Percentiles rank a stretch among this genome's conserved stretches.
phyloP scores from a whole-genome alignment of 2,797 vertebrate genomes.

The Fringilla coelebs region DNA sequence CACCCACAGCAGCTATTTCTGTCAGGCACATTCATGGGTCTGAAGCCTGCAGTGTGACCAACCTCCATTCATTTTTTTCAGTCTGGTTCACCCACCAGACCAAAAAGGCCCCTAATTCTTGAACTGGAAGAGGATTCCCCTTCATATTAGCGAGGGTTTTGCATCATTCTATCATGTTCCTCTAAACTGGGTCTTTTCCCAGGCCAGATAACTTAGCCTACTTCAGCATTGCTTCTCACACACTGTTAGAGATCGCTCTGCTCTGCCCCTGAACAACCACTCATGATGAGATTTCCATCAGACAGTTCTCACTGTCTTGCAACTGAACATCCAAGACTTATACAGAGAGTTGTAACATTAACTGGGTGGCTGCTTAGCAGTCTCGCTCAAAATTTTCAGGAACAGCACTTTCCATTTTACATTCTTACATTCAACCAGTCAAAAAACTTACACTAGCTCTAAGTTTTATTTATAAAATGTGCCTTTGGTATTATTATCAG shows the following conservation, averaged over 20 bases:
- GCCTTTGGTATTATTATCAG: neutral
- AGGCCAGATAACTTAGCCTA: neutral
- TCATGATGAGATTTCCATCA: neutral
- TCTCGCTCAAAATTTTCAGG: neutral
- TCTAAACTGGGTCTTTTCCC: neutral
- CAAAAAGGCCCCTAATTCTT: neutral
- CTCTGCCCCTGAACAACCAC: neutral
- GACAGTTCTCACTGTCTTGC: neutral
- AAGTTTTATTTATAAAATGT: neutral
- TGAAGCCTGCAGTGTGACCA: neutral
- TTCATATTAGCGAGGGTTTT: neutral
- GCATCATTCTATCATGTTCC: neutral
- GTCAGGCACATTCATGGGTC: neutral
- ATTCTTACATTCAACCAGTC: neutral
- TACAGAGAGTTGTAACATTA: neutral
- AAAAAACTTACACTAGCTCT: neutral
- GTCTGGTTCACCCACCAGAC: neutral
- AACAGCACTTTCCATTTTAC: neutral
- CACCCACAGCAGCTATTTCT: neutral
- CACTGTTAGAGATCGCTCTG: accelerated
- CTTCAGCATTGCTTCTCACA: neutral
- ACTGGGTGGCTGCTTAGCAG: neutral
- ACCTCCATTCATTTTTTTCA: neutral
- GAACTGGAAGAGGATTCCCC: neutral
- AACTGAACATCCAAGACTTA: neutral